Base-by-base conservation (phyloP, 2,888 invertebrate genomes). In the Ennomos fuscantarius region DNA sequence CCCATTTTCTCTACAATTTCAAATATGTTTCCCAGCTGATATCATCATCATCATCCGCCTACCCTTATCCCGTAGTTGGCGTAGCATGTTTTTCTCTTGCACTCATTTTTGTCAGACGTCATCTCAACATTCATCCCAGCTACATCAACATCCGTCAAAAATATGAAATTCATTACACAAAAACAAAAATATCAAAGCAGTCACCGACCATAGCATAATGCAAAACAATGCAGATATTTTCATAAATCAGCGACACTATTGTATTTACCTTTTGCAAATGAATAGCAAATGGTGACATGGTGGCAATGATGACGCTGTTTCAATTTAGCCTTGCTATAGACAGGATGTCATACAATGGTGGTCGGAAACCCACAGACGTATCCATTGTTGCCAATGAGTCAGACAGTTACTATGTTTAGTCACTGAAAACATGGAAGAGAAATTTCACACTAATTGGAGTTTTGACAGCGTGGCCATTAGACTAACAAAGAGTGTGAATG, bases 281-380 rank as follows among this genome's bases (percentile, higher is more conserved):
- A 43, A 51, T 47, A 43, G 49, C 56, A 39, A 31, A 50, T 43
- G 51, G 46, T 46, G 51, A 39, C 42, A 41, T 32, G 45, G 41
- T 33, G 10, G 31, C 35, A 15, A 43, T 12, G 15, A 24, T 56
- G 56, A 48, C 57, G 51, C 11, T 51, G 42, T 66, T 62, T 56
- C 55, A 60, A 66, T 60, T 60, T 58, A 66, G 40, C 54, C 56
- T 60, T 48, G 55, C 50, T 56, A 47, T 54, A 60, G 53, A 40
- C 59, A 59, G 62, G 63, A 63, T 65, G 63, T 51, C 46, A 12
- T 12, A 64, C 64, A 66, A 62, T 66, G 47, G 53, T 56, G 49
- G 40, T 53, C 41, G 49, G 53, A 54, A 49, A 34, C 48, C 11
- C 36, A 41, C 55, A 41, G 55, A 54, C 44, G 62, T 55, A 45